phyloP scores from a whole-genome alignment of 2,797 vertebrate genomes.

The Schizopygopsis pylzovi region DNA sequence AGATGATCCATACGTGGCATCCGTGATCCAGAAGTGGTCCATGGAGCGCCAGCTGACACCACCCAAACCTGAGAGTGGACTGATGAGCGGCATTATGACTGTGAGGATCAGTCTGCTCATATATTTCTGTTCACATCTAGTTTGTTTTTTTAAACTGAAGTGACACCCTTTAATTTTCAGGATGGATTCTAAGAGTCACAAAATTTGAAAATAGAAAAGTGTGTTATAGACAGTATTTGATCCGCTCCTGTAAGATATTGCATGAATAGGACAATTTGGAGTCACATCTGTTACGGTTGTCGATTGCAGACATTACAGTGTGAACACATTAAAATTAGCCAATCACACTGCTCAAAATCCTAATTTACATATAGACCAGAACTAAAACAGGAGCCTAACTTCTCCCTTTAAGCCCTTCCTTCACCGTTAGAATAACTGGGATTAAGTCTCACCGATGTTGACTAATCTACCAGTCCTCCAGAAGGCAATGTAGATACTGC shows the following conservation, averaged over 20 bases:
- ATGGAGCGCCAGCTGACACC: slow-evolving; percentile 88
- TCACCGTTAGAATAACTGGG: slow-evolving; percentile 33
- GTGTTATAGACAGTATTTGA: not conserved
- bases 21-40: slow-evolving; percentile 91
- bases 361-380: slow-evolving; percentile 10
- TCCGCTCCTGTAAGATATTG: not conserved
- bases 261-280: not conserved
- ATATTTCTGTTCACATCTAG: not conserved
- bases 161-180: not conserved
- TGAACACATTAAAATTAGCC: not conserved
- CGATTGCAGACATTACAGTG: not conserved
- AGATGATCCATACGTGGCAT: slow-evolving; percentile 83
- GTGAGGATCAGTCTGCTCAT: slow-evolving; percentile 73
- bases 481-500: slow-evolving; percentile 37
- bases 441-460: slow-evolving; percentile 19
- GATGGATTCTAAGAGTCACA: not conserved
- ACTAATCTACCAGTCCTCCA: slow-evolving; percentile 41
- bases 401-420: slow-evolving; percentile 19
- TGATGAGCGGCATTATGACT: slow-evolving; percentile 92
- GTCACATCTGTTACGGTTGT: not conserved
- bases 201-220: too few species aligned
- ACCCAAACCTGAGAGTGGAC: slow-evolving; percentile 86
- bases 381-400: slow-evolving; percentile 17
- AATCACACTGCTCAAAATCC: not conserved
- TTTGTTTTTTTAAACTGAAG: not conserved